Conservation (phyloP, 2,113 vertebrate species). For the Eurypyga helias region DNA sequence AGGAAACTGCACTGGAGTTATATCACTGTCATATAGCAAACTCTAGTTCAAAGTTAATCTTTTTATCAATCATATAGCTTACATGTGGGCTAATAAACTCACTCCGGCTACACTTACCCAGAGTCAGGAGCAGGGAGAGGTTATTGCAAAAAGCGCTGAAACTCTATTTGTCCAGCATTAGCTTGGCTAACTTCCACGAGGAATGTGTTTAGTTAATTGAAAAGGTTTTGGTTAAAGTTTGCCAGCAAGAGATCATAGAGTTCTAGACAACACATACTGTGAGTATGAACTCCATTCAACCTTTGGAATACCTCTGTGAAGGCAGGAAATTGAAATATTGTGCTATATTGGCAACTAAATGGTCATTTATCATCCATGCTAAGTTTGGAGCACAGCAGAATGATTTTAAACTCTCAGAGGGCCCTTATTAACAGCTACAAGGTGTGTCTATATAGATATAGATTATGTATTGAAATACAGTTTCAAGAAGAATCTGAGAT, state of each 20-base stretch:
- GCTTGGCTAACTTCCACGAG: constrained; percentile 70
- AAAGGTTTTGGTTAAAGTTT: constrained; percentile 84
- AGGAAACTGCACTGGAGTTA: not conserved
- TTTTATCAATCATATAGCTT: not conserved
- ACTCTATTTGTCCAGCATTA: constrained; percentile 59
- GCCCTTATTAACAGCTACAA: constrained; percentile 73
- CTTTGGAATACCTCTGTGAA: constrained; percentile 88
- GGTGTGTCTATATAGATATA: constrained; percentile 35
- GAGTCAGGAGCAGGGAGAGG: not conserved
- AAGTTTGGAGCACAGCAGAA: constrained; percentile 67
- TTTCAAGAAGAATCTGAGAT: constrained; percentile 46
- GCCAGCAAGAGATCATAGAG: constrained; percentile 76
- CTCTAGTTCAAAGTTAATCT: not conserved
- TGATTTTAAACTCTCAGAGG: constrained; percentile 58
- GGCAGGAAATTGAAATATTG: constrained; percentile 97
- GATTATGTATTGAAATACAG: constrained; percentile 49
- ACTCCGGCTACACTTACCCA: not conserved
- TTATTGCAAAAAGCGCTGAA: constrained; percentile 55
- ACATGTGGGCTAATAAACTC: not conserved
- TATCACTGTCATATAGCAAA: not conserved
- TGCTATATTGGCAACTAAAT: constrained; percentile 85
- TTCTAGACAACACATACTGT: constrained; percentile 90
- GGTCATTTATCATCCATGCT: constrained; percentile 88
- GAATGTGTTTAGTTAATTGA: constrained; percentile 87
- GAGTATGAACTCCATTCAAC: constrained; percentile 90